Conservation (phyloP, 1,140 invertebrate species). For the Ips typographus region DNA sequence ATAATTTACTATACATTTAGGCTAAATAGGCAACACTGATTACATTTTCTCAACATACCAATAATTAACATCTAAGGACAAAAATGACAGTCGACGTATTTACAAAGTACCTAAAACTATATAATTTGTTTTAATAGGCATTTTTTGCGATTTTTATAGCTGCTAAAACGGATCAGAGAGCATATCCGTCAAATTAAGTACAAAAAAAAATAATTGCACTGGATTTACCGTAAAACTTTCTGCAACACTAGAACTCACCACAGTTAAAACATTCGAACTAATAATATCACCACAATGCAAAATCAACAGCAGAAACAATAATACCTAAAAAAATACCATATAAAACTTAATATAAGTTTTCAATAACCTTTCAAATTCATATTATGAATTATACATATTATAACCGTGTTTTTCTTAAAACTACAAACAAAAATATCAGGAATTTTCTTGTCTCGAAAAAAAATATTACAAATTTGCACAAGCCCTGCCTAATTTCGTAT, state of each 20-base stretch:
- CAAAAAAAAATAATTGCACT: conserved; percentile 25
- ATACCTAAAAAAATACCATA: conserved; percentile 12
- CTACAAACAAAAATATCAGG: neutral
- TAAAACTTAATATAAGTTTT: conserved; percentile 31
- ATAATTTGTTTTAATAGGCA: neutral
- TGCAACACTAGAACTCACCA: neutral
- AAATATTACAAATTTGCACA: conserved; percentile 41
- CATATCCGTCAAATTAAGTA: conserved; percentile 17
- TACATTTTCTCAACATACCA: conserved; percentile 49
- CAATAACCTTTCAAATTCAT: conserved; percentile 10
- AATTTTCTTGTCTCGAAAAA: too few species aligned
- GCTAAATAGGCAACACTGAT: conserved; percentile 52
- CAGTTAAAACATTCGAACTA: neutral
- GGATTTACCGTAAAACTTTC: conserved; percentile 3
- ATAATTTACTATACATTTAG: conserved; percentile 54
- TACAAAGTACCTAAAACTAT: conserved; percentile 39
- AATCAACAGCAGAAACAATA: conserved; percentile 20
- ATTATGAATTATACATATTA: conserved; percentile 8
- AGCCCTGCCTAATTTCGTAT: conserved; percentile 39
- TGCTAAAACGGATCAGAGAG: conserved; percentile 18
- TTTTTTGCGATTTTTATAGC: neutral
- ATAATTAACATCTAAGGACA: conserved; percentile 49
- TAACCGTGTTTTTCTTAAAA: neutral
- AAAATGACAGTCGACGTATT: conserved; percentile 49
- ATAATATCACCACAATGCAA: conserved; percentile 5